Evolutionary conservation across 1,140 invertebrate species (phyloP), one percentile per base, ranked within the genome.

Genomic region (Drosophila sproati): DNA sequence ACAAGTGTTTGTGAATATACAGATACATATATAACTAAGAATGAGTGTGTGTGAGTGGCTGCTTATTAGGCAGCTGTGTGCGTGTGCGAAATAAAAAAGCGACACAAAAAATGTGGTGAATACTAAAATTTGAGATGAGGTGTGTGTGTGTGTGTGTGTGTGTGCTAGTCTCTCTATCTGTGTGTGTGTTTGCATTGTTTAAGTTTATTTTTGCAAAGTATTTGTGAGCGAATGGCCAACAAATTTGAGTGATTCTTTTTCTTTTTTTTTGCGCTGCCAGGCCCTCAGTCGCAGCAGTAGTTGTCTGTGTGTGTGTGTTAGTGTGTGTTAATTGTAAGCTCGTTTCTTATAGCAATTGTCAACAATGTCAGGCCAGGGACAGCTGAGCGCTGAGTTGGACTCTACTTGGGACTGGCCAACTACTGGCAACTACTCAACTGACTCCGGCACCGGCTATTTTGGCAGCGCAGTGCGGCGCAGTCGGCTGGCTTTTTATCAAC

Each of bases 41-140:
- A 34, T 37, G 62, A 12, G 62, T 77, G 69, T 74, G 41, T 62
- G 71, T 63, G 50, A 57, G 62, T 37, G 32, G 31, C 56, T 77
- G 75, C 75, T 77, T 75, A 74, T 48, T 71, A 78, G 57, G 54
- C 66, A 70, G 60, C 60, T 51, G 72, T 78, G 50, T 88, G 79
- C 66, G 61, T 82, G 70, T 61, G 57, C 67, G 59, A 78, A 80
- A 78, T 63, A 75, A 78, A 81, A 81, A 86, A 73, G 39, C 70
- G 66, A 78, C 72, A 75, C 45, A 79, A 77, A 86, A 86, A 88
- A 79, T 83, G 80, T 87, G 83, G 83, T 87, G 83, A 88, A 88
- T 87, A 71, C 52, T 69, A 77, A 87, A 20, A 79, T 78, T 82
- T 77, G 77, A 78, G 77, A 72, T 78, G 54, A 55, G 72, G 37